These are phyloP conservation scores for Loripinus fragilis DNA, from an alignment of 2,888 invertebrate genomes.

Conservation along the genomic window DNA sequence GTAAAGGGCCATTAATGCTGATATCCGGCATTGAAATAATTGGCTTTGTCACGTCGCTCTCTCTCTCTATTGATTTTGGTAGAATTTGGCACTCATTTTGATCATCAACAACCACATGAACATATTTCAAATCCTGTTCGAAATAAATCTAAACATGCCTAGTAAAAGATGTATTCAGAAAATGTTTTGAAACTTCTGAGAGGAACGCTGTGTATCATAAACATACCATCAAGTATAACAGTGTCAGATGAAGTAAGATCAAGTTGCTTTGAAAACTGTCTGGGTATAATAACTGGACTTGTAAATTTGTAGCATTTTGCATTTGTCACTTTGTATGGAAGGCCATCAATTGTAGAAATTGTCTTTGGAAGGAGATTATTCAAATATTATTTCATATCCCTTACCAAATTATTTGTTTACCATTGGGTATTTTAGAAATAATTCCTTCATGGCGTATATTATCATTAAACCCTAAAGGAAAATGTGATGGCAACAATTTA, in stretches of 20 bases:
- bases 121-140: neutral
- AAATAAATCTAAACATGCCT: constrained; percentile 6
- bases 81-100: neutral
- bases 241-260: too few species aligned
- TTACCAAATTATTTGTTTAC: constrained; percentile 6
- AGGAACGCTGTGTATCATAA: too few species aligned
- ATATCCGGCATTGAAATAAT: neutral
- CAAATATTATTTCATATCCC: neutral
- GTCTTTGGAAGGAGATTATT: too few species aligned
- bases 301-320: too few species aligned
- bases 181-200: constrained; percentile 1
- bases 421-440: too few species aligned
- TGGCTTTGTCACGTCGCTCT: neutral
- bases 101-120: constrained; percentile 7
- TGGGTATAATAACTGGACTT: neutral
- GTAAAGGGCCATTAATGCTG: neutral
- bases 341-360: neutral
- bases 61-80: constrained; percentile 14
- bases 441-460: too few species aligned
- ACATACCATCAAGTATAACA: neutral
- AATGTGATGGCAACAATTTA: too few species aligned
- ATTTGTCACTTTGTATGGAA: constrained; percentile 6
- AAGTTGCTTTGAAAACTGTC: neutral
- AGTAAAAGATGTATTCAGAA: constrained; percentile 3
- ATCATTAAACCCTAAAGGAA: too few species aligned